Base-by-base conservation (phyloP, 2,888 invertebrate species). In the Eilema sororculum region DNA sequence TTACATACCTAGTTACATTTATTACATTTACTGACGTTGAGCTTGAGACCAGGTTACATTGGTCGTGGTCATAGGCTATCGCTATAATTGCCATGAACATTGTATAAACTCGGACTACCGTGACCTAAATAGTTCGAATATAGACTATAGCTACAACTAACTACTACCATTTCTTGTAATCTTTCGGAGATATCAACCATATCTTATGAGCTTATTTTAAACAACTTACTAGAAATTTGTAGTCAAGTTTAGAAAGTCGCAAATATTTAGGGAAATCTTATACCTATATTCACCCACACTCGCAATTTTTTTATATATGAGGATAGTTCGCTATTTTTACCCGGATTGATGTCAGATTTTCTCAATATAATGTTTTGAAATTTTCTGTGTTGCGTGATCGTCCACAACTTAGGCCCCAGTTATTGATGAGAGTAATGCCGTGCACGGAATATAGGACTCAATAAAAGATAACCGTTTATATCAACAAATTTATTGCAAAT, bases 401-500 rank as follows among this genome's bases (percentile, higher is more conserved):
- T 41, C 41, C 16, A 16, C 16, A 16, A 16, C 16, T 41, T 41
- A 41, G 13, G 41, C 16, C 41, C 41, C 41, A 37, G 37, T 33
- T 28, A 5, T 28, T 33, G 3, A 28, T 3, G 30, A 33, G 30
- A 33, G 28, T 28, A 28, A 28, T 28, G 46, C 20, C 1, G 2
- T 46, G 6, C 12, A 12, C 4, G 24, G 0, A n/a, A 13, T 8
- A 22, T 24, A 24, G 28, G 16, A 12, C 65, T 22, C 33, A 74
- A 72, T 69, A 78, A 80, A 77, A 71, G 67, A 57, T 67, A 67
- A 28, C 13, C 76, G 78, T 83, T 89, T 78, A 75, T 81, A 86
- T 91, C 88, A 93, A 91, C 91, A 93, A 91, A 91, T 90, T 92
- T 93, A 93, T 91, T 94, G 87, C 90, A 93, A 92, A 91, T 89